phyloP scores from a whole-genome alignment of 1,140 invertebrate genomes.

The Babylonia areolata region DNA sequence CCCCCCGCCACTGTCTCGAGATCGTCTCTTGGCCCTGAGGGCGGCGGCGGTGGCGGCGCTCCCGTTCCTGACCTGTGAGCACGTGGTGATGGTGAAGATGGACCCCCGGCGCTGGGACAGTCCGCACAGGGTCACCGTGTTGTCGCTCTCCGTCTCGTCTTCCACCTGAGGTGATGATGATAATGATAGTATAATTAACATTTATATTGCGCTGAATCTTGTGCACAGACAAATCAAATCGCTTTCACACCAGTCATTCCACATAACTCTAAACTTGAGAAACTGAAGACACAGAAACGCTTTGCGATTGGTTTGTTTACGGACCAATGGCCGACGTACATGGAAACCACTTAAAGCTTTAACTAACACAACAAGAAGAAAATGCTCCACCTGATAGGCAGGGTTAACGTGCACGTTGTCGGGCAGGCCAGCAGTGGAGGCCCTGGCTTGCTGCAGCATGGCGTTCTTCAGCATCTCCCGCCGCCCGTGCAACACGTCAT shows the following conservation, averaged over 20 bases:
- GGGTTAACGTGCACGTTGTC: not conserved
- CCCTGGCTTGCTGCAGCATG: too few species aligned
- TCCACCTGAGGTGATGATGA: not conserved
- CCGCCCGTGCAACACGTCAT: conserved; percentile 42
- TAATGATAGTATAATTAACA: not conserved
- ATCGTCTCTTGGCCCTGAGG: not conserved
- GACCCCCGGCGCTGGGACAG: not conserved
- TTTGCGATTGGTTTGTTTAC: too few species aligned
- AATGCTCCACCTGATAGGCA: too few species aligned
- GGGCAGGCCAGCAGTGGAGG: not conserved
- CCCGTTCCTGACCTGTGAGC: too few species aligned
- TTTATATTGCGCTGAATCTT: too few species aligned
- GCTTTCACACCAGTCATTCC: too few species aligned
- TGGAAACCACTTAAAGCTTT: not conserved
- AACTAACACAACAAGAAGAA: not conserved
- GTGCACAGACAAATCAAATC: too few species aligned
- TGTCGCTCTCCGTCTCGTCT: not conserved
- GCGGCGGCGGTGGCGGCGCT: not conserved
- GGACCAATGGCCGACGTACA: too few species aligned
- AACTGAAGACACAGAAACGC: conserved; percentile 5
- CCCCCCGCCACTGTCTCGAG: not conserved
- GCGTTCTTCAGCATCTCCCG: too few species aligned
- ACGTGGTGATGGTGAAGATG: not conserved
- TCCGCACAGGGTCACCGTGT: not conserved
- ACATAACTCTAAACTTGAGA: too few species aligned